A percentile compares a stretch with the other conserved stretches of the same genome.
Conservation (phyloP, 2,797 vertebrate genomes). For the Macrochelys suwanniensis region DNA sequence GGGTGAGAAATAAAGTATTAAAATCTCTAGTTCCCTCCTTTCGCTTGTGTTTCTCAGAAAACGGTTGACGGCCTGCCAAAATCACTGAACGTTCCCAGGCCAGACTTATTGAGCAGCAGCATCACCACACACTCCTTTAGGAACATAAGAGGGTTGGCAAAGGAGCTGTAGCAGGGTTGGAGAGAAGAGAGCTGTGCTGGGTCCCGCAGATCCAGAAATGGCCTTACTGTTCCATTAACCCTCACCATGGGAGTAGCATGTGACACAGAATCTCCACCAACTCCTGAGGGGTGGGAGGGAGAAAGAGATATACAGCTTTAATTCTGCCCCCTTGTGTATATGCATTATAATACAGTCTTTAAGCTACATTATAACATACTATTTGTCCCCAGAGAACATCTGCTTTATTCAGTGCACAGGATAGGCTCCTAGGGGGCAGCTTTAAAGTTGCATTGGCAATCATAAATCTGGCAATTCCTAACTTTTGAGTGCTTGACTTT, state of each 20-base stretch:
- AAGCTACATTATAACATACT: neutral
- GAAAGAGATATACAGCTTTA: neutral
- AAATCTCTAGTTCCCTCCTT: neutral
- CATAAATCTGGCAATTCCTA: neutral
- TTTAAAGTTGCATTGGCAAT: neutral
- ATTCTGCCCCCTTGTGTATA: neutral
- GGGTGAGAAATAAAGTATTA: neutral
- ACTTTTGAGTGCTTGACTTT: neutral
- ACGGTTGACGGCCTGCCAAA: neutral
- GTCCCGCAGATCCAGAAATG: neutral
- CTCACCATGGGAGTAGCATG: neutral
- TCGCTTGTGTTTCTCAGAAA: accelerated
- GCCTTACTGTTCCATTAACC: neutral
- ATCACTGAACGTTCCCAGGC: neutral
- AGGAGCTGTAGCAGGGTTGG: neutral
- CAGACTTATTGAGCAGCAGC: neutral
- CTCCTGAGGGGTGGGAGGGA: neutral
- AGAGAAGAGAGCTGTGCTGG: neutral
- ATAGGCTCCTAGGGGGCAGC: neutral
- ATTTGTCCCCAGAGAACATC: neutral
- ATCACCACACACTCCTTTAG: neutral
- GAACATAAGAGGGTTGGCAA: neutral
- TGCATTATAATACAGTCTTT: neutral
- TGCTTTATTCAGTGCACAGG: neutral
- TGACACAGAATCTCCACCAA: neutral